Percentiles rank a stretch among this genome's conserved stretches.
Conservation (phyloP, 2,113 vertebrate genomes). For the Anoura caudifer region DNA sequence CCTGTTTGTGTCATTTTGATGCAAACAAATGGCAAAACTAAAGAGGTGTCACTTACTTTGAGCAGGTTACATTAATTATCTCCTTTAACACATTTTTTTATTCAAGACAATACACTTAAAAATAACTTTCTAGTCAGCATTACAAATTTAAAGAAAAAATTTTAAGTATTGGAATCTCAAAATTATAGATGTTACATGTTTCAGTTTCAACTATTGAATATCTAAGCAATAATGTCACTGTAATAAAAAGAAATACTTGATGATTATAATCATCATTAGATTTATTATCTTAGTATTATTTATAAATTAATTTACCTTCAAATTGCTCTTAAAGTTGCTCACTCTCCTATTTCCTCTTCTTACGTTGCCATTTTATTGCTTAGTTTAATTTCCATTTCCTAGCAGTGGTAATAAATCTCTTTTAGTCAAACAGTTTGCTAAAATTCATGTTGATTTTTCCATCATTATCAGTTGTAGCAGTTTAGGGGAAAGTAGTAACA, state of each 20-base stretch:
- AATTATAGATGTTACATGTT: neutral
- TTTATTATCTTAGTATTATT: neutral
- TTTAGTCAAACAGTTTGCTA: neutral
- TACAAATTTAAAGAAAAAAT: neutral
- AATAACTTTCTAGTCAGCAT: neutral
- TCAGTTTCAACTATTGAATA: neutral
- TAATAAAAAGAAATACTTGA: neutral
- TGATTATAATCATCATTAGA: neutral
- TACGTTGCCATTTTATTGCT: neutral
- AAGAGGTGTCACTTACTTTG: neutral
- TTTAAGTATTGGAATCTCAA: neutral
- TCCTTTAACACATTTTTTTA: neutral
- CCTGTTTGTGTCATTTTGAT: neutral
- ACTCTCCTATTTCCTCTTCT: neutral
- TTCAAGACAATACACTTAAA: neutral
- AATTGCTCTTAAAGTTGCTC: neutral
- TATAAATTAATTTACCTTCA: neutral
- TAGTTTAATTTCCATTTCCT: neutral
- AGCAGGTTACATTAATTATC: neutral
- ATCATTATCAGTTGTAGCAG: neutral
- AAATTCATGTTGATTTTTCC: neutral
- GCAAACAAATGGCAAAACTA: neutral
- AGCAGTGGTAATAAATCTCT: neutral
- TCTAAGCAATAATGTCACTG: neutral
- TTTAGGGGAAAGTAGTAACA: neutral